Evolutionary conservation across 2,888 invertebrate species (phyloP).

Genomic region (Venusia cambrica): DNA sequence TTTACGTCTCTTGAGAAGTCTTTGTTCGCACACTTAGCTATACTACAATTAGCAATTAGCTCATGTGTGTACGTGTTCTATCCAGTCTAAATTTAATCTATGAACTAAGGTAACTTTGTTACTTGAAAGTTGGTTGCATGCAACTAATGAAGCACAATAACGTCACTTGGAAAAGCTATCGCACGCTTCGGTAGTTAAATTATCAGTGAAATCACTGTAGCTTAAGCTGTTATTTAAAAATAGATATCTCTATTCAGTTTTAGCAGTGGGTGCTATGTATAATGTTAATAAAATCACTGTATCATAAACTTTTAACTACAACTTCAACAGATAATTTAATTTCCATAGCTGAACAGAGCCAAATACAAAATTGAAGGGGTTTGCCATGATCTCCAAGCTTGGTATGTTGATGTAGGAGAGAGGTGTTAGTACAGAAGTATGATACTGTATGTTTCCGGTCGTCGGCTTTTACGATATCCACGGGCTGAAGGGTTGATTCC

Average conservation of each 20-base stretch:
- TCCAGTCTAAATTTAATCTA: constrained; percentile 28
- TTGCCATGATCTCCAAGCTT: no score
- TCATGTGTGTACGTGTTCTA: constrained; percentile 24
- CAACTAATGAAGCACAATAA: constrained; percentile 30
- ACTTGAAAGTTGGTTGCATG: constrained; percentile 29
- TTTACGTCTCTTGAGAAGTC: constrained; percentile 13
- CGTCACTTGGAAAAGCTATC: constrained; percentile 14
- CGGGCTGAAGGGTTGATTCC: no score
- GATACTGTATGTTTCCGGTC: no score
- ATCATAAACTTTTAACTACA: no score
- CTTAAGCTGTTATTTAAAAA: neutral
- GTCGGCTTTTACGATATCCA: no score
- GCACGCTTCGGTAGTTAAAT: constrained; percentile 2
- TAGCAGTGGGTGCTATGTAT: no score
- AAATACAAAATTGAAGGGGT: no score
- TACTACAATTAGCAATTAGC: constrained; percentile 30
- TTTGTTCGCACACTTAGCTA: constrained; percentile 19
- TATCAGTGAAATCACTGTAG: constrained; percentile 2
- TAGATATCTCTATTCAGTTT: neutral
- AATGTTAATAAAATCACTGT: no score
- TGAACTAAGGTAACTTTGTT: constrained; percentile 28
- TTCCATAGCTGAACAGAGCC: no score
- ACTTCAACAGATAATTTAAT: no score
- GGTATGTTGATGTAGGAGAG: no score
- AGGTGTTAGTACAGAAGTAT: no score